These are phyloP conservation scores for Tinea semifulvella DNA, from an alignment of 2,888 invertebrate genomes.

Conservation along the genomic window DNA sequence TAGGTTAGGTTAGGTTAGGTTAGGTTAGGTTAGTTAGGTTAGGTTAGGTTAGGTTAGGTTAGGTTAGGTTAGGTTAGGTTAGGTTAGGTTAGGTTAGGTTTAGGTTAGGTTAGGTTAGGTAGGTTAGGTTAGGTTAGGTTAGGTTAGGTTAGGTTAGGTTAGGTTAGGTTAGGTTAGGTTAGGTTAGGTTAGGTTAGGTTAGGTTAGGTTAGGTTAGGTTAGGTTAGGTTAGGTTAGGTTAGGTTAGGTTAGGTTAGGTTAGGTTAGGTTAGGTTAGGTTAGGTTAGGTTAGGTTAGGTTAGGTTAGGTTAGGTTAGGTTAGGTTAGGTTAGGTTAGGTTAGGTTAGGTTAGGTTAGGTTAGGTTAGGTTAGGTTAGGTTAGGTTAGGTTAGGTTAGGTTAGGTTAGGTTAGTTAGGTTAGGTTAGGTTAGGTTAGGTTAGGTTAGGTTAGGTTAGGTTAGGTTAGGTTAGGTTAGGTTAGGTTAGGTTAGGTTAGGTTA, in stretches of 20 bases:
- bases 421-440: constrained; percentile 18
- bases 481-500: constrained; percentile 17
- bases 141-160: constrained; percentile 16
- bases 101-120: constrained; percentile 9
- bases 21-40: constrained; percentile 12
- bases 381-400: constrained; percentile 17
- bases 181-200: constrained; percentile 18
- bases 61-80: constrained; percentile 12
- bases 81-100: constrained; percentile 14
- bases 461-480: constrained; percentile 18
- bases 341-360: constrained; percentile 18
- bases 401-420: constrained; percentile 19
- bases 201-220: constrained; percentile 18
- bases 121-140: constrained; percentile 11
- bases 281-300: constrained; percentile 16
- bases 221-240: constrained; percentile 15
- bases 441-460: constrained; percentile 19
- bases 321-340: constrained; percentile 20
- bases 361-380: constrained; percentile 19
- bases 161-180: constrained; percentile 18
- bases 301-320: constrained; percentile 20
- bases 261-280: constrained; percentile 15
- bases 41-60: constrained; percentile 15
- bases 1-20: constrained; percentile 18
- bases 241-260: constrained; percentile 16